Evolutionary conservation across 2,888 invertebrate species (phyloP), one percentile per base, ranked within the genome.

Genomic region (Meloe dianella): DNA sequence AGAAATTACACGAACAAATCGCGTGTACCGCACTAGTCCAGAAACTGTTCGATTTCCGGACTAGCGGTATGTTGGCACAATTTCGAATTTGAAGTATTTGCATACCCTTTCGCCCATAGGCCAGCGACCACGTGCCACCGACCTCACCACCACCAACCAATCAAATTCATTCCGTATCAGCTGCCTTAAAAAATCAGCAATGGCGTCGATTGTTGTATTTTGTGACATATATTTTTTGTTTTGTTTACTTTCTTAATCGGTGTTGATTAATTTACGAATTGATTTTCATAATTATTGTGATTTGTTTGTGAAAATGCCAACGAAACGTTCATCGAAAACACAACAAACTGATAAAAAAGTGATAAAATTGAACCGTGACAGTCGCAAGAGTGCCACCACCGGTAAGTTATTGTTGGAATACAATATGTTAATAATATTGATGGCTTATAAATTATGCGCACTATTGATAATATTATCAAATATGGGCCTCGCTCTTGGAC

Each of bases 131-230:
- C 68, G 68, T 68, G 68, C 20, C 20, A 30, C 1, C 61, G 30
- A 66, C 68, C 66, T 69, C 66, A 67, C 30, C 2, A 27, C 0
- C 0, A 7, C 27, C 57, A 35, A 58, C 68, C 71, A 69, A 69
- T 65, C 64, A 61, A 57, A 67, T 35, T 4, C 10, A 35, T 17
- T 27, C 12, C 17, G 35, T 32, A 71, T 71, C 71, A 71, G 71
- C 71, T 71, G 71, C 67, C 60, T 65, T 51, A 38, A 63, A 71
- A 69, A 69, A n/a, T n/a, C 67, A 71, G 17, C 32, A 64, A 71
- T 71, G 69, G 71, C 57, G 71, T 69, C 69, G 69, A 69, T 57
- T 57, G 17, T 65, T 47, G 62, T 67, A 65, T 71, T 65, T 61
- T 71, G 65, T 27, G 27, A 27, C 27, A 27, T 4, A 67, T 57